Percentiles rank a stretch among this genome's conserved stretches.
These are phyloP conservation scores for Pseudomyrmex sp. DNA, from an alignment of 1,140 invertebrate species.

Conservation along the genomic window DNA sequence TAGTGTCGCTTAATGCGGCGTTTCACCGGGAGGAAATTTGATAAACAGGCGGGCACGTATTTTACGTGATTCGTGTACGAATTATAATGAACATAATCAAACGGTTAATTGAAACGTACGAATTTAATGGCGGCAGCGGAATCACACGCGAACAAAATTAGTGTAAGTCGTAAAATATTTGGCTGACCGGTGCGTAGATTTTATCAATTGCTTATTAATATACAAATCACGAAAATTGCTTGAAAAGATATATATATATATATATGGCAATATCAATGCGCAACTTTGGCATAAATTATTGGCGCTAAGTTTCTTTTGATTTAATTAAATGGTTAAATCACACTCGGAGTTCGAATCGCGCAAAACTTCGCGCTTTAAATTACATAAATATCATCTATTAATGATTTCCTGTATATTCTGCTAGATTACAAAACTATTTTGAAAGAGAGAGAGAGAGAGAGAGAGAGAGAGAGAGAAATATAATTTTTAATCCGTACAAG, in stretches of 20 bases:
- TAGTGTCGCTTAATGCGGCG: conserved; percentile 13
- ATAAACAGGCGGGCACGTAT: conserved; percentile 19
- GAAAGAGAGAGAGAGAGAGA: not conserved
- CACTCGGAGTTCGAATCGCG: too few relatives aligned
- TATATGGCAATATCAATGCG: not conserved
- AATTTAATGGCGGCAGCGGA: conserved; percentile 33
- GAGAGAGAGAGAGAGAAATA: not conserved
- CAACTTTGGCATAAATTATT: not conserved
- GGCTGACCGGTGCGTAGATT: conserved; percentile 11
- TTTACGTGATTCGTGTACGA: conserved; percentile 46
- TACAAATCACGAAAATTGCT: conserved; percentile 29
- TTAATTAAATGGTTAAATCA: not conserved
- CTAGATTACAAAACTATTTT: not conserved
- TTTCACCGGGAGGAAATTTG: not conserved
- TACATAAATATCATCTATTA: too few relatives aligned
- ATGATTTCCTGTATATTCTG: not conserved
- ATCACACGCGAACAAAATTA: conserved; percentile 42
- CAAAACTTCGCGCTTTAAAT: too few relatives aligned
- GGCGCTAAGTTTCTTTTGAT: not conserved
- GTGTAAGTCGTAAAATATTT: conserved; percentile 39
- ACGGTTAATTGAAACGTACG: conserved; percentile 53
- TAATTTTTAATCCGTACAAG: not conserved
- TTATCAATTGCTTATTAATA: conserved; percentile 52
- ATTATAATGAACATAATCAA: conserved; percentile 57
- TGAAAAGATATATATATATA: not conserved